Conservation (phyloP, 2,113 vertebrate genomes). For the Oreotragus oreotragus region DNA sequence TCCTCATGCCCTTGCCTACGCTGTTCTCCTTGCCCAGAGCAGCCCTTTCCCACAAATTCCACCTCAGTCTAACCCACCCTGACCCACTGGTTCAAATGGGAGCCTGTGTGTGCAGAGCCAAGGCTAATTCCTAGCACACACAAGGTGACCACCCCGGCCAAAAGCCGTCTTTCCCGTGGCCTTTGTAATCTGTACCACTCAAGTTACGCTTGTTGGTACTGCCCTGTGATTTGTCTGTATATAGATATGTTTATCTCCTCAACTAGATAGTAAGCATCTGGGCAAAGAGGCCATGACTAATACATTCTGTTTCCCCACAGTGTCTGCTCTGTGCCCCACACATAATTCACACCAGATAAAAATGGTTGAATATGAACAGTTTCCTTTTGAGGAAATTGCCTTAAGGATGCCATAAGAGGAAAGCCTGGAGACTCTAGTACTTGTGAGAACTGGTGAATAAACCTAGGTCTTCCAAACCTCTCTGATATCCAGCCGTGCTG, state of each 20-base stretch:
- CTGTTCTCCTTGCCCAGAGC: not conserved
- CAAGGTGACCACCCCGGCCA: not conserved
- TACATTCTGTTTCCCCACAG: not conserved
- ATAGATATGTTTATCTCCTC: constrained; percentile 15
- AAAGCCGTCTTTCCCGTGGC: not conserved
- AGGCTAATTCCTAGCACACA: not conserved
- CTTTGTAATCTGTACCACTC: not conserved
- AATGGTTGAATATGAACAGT: constrained; percentile 1
- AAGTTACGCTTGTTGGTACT: not conserved
- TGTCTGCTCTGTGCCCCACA: not conserved
- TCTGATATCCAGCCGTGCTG: not conserved
- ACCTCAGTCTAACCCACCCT: not conserved
- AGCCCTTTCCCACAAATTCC: not conserved
- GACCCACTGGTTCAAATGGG: not conserved
- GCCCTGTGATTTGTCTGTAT: constrained; percentile 21
- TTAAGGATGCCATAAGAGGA: not conserved
- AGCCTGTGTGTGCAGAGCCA: not conserved
- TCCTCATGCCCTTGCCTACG: not conserved
- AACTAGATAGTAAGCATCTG: constrained; percentile 4
- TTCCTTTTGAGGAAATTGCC: constrained; percentile 20
- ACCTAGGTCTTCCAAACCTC: not conserved
- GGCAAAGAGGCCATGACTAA: not conserved
- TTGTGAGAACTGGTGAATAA: not conserved
- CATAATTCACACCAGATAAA: constrained; percentile 21
- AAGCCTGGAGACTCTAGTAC: not conserved